A percentile compares a stretch with the other conserved stretches of the same genome.
phyloP scores from a whole-genome alignment of 2,888 invertebrate genomes.

The Metacarcinus magister region DNA sequence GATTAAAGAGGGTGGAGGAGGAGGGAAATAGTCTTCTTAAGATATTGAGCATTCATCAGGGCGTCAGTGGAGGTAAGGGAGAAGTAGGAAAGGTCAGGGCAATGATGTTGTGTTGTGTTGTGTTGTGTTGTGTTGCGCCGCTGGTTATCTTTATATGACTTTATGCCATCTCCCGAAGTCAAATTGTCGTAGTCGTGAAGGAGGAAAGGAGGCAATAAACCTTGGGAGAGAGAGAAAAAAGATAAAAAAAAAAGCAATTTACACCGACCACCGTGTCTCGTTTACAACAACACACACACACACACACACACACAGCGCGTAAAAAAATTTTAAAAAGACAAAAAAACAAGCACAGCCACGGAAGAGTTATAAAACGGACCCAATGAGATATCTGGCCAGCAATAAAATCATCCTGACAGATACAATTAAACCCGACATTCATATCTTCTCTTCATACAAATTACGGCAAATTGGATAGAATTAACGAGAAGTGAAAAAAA shows the following conservation, averaged over 20 bases:
- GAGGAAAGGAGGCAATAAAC: background rate
- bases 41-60: background rate
- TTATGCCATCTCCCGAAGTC: background rate
- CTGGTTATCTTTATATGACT: background rate
- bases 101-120: background rate
- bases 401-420: conserved; percentile 47
- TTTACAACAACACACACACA: background rate
- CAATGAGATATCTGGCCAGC: conserved; percentile 22
- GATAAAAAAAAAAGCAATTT: background rate
- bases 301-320: background rate
- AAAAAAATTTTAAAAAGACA: background rate
- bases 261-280: background rate
- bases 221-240: background rate
- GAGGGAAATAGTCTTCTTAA: background rate
- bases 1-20: background rate
- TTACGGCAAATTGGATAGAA: conserved; percentile 11
- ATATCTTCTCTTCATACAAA: conserved; percentile 46
- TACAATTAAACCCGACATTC: conserved; percentile 43
- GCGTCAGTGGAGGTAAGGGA: too few relatives aligned
- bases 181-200: background rate
- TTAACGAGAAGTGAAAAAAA: conserved; percentile 22
- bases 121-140: background rate
- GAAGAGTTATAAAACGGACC: background rate
- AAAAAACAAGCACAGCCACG: background rate
- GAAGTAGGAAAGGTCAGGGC: background rate